These are phyloP conservation scores for Nerophis ophidion DNA, from an alignment of 2,113 vertebrate genomes.

Conservation along the genomic window DNA sequence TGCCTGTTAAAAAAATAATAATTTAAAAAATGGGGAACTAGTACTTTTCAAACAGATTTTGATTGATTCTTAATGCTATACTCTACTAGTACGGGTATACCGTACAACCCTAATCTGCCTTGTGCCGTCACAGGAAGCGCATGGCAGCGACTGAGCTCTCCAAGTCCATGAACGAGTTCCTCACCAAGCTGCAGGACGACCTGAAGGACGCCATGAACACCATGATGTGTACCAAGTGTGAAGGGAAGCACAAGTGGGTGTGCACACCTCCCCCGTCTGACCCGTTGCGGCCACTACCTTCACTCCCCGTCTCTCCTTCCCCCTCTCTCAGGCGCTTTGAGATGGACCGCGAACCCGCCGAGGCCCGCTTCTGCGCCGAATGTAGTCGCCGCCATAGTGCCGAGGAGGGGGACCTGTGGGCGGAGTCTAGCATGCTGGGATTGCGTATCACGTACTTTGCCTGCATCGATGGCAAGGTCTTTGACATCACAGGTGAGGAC, in stretches of 20 bases:
- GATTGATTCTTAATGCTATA: no score
- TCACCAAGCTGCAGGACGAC: conserved; percentile 90
- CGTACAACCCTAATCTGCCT: conserved; percentile 1
- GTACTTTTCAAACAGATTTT: no score
- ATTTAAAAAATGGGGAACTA: no score
- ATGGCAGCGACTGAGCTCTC: conserved; percentile 87
- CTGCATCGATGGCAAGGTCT: conserved; percentile 88
- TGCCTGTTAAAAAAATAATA: no score
- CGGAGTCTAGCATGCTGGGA: conserved; percentile 91
- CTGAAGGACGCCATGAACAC: conserved; percentile 94
- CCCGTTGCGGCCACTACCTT: not conserved
- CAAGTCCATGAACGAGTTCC: conserved; percentile 87
- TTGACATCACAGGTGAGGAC: conserved; percentile 85
- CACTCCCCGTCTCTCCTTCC: not conserved
- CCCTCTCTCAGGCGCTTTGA: conserved; percentile 80
- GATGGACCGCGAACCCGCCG: conserved; percentile 82
- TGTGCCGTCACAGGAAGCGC: conserved; percentile 71
- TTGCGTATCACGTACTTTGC: conserved; percentile 93
- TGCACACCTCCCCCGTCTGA: not conserved
- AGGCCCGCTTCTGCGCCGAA: conserved; percentile 83
- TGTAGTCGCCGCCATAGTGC: conserved; percentile 84
- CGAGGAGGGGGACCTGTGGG: conserved; percentile 92
- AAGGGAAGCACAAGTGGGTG: conserved; percentile 88
- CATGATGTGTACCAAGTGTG: conserved; percentile 93
- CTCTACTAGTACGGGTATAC: no score